Percentiles rank a stretch among this genome's conserved stretches.
Conservation (phyloP, 2,113 vertebrate genomes). For the Brienomyrus longianalis region DNA sequence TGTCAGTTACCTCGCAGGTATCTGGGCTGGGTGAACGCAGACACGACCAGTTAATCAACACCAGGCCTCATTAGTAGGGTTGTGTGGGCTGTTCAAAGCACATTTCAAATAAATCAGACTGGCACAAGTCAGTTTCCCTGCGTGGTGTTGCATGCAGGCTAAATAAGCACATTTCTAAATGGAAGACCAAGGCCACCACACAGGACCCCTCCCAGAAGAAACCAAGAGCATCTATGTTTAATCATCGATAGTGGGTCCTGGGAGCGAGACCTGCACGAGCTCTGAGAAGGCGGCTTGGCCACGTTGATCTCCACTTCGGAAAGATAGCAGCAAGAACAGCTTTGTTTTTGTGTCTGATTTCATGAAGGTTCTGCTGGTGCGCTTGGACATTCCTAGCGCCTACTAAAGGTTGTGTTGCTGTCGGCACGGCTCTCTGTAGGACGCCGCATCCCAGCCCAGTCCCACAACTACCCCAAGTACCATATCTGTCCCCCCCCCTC, state of each 20-base stretch:
- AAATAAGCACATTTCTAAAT: neutral
- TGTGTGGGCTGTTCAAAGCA: neutral
- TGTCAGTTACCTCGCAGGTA: neutral
- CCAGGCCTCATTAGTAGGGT: neutral
- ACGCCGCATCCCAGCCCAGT: neutral
- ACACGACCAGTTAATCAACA: constrained; percentile 8
- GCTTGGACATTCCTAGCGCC: neutral
- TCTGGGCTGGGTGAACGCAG: neutral
- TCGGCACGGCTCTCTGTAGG: neutral
- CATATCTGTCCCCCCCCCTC: neutral
- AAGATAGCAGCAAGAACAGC: neutral
- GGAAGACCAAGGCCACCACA: neutral
- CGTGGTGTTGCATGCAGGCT: neutral
- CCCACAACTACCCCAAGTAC: neutral
- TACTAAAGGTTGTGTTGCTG: neutral
- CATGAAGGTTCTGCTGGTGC: neutral
- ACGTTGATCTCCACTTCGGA: neutral
- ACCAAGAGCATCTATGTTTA: neutral
- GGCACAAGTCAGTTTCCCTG: neutral
- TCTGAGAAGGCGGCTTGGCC: neutral
- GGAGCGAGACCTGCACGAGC: neutral
- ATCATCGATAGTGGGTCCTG: neutral
- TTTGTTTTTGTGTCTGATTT: neutral
- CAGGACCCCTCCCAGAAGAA: neutral
- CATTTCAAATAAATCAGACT: neutral